These are phyloP conservation scores for Pseudochirops corinnae DNA, from an alignment of 2,797 vertebrate species.

Conservation along the genomic window DNA sequence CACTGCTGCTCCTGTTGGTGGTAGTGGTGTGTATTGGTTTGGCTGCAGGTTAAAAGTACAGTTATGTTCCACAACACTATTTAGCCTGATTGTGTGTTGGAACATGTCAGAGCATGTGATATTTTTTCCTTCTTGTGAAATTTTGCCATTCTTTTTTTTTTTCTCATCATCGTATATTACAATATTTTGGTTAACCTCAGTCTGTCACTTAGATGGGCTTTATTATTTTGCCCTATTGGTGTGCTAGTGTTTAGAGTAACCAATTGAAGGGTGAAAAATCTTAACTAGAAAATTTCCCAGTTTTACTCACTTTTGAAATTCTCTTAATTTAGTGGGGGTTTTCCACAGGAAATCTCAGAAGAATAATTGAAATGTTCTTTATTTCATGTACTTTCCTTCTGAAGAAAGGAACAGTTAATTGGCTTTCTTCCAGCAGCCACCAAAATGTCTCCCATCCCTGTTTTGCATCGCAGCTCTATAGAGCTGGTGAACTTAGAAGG, in stretches of 20 bases:
- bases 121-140: conserved; percentile 49
- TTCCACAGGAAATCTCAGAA: conserved; percentile 77
- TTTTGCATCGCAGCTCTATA: conserved; percentile 23
- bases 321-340: conserved; percentile 70
- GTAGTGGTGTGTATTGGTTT: neutral
- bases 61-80: conserved; percentile 4
- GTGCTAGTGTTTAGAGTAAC: conserved; percentile 67
- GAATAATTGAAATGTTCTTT: conserved; percentile 64
- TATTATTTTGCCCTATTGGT: conserved; percentile 44
- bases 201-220: conserved; percentile 57
- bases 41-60: neutral
- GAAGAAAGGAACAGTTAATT: conserved; percentile 67
- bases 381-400: conserved; percentile 70
- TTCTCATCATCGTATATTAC: conserved; percentile 3
- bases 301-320: conserved; percentile 69
- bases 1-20: neutral
- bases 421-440: conserved; percentile 20
- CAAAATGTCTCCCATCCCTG: conserved; percentile 15
- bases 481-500: conserved; percentile 14
- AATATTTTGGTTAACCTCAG: conserved; percentile 71
- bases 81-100: conserved; percentile 36
- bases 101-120: conserved; percentile 48
- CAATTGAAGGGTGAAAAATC: conserved; percentile 65
- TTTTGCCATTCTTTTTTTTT: conserved; percentile 11
- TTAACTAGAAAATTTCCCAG: conserved; percentile 77